phyloP scores from a whole-genome alignment of 2,113 vertebrate genomes.

The Nannospalax galili region DNA sequence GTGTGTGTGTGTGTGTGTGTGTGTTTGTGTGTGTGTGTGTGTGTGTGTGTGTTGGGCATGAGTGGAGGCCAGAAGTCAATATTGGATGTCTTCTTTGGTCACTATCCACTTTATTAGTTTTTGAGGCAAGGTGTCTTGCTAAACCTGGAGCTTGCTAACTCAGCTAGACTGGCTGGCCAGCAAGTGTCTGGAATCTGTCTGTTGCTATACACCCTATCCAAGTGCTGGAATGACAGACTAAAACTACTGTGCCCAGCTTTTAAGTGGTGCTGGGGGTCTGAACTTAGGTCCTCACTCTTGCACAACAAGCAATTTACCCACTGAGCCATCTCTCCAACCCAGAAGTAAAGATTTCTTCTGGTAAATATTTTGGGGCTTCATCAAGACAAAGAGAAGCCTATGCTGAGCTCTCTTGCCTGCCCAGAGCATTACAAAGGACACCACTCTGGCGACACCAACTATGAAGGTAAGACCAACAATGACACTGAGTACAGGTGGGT shows the following conservation, averaged over 20 bases:
- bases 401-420: not conserved
- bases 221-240: not conserved
- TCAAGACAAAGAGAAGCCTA: not conserved
- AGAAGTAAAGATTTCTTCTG: not conserved
- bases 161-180: not conserved
- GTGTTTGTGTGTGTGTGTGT: not conserved
- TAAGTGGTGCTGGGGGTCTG: not conserved
- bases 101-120: not conserved
- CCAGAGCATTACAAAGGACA: too few species aligned
- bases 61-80: not conserved
- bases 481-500: not conserved
- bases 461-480: not conserved
- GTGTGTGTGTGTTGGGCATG: not conserved
- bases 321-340: not conserved
- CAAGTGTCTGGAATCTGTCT: not conserved
- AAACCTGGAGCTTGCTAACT: not conserved
- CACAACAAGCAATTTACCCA: not conserved
- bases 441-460: not conserved
- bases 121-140: not conserved
- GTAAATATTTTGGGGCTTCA: not conserved
- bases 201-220: not conserved
- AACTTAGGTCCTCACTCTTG: too few species aligned
- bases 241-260: not conserved
- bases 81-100: not conserved
- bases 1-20: not conserved